These are phyloP conservation scores for Thalpophila matura DNA, from an alignment of 2,888 invertebrate species.

Conservation along the genomic window DNA sequence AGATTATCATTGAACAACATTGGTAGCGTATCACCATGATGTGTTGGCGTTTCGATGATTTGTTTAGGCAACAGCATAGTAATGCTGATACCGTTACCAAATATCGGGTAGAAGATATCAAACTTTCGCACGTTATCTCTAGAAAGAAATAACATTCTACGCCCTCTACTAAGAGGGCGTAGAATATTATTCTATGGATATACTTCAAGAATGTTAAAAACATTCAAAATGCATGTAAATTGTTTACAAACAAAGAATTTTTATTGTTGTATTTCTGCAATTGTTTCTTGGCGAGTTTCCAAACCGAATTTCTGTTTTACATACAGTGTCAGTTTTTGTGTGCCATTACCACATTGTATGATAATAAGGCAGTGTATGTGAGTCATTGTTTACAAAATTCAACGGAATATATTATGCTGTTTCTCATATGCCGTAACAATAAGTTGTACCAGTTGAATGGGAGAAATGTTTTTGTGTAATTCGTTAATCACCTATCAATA, in stretches of 20 bases:
- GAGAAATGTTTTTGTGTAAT: constrained; percentile 1
- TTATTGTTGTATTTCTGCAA: constrained; percentile 11
- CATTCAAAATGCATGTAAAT: constrained; percentile 11
- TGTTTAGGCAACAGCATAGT: no score
- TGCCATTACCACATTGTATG: constrained; percentile 52
- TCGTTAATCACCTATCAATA: background rate
- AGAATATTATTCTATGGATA: background rate
- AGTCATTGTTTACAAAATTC: constrained; percentile 36
- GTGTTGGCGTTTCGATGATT: no score
- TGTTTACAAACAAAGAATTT: constrained; percentile 13
- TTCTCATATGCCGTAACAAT: constrained; percentile 6
- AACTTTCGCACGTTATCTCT: no score
- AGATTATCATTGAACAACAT: no score
- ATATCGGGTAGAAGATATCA: no score
- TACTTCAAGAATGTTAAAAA: no score
- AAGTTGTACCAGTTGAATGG: background rate
- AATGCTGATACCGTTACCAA: no score
- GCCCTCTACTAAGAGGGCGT: no score
- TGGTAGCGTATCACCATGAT: no score
- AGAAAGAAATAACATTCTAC: no score
- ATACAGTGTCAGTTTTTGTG: constrained; percentile 29
- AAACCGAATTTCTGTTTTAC: constrained; percentile 29
- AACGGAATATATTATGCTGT: background rate
- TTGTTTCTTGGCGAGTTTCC: constrained; percentile 36
- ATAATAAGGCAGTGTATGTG: constrained; percentile 43